Evolutionary conservation across 2,888 invertebrate genomes (phyloP).

Genomic region (Uropetala carovei): DNA sequence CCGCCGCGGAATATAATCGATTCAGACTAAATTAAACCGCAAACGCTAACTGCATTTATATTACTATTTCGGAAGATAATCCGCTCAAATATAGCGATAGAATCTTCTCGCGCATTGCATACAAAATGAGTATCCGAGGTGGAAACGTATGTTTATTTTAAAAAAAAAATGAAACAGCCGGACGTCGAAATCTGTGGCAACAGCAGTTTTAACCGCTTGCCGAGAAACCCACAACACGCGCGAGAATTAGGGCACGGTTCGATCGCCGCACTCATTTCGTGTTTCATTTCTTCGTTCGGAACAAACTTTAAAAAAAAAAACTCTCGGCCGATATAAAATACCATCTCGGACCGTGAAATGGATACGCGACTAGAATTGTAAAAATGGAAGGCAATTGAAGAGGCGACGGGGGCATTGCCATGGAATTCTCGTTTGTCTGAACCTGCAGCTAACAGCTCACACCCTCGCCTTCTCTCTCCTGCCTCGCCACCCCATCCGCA

Average conservation of each 20-base stretch:
- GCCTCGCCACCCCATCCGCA: not conserved
- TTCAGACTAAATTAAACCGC: not conserved
- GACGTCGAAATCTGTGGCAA: not conserved
- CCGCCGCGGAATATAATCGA: no score
- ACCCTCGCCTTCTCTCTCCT: no score
- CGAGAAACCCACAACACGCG: not conserved
- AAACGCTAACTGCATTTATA: not conserved
- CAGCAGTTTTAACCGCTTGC: not conserved
- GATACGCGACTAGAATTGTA: not conserved
- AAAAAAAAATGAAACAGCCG: not conserved
- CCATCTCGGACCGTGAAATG: not conserved
- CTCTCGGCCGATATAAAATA: not conserved
- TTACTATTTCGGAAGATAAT: not conserved
- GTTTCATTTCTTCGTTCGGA: not conserved
- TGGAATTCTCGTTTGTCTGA: slow-evolving; percentile 50
- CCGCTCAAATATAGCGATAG: no score
- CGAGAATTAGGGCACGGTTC: not conserved
- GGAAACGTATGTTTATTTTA: not conserved
- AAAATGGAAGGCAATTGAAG: slow-evolving; percentile 27
- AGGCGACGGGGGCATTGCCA: not conserved
- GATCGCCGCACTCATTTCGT: not conserved
- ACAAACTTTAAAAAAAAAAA: not conserved
- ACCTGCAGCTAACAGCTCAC: not conserved
- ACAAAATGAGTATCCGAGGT: not conserved
- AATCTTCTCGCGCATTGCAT: not conserved